These are phyloP conservation scores for Sparus aurata DNA, from an alignment of 2,797 vertebrate genomes.

Conservation along the genomic window DNA sequence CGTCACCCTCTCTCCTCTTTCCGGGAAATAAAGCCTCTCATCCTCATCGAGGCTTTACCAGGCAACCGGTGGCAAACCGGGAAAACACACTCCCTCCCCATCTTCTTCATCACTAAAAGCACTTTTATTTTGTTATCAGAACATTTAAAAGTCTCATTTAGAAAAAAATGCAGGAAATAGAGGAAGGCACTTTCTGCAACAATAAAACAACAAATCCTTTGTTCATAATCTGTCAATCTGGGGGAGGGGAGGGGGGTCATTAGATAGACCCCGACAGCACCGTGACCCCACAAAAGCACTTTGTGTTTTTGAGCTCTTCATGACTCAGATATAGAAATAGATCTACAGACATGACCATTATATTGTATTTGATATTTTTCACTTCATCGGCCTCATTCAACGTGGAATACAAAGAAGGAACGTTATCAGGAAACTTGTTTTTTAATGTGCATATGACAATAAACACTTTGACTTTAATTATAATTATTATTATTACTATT, in stretches of 20 bases:
- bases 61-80: slow-evolving; percentile 47
- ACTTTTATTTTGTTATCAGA: slow-evolving; percentile 16
- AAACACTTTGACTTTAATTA: no score
- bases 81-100: slow-evolving; percentile 36
- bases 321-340: not conserved
- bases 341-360: not conserved
- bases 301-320: not conserved
- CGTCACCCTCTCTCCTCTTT: slow-evolving; percentile 64
- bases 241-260: not conserved
- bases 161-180: not conserved
- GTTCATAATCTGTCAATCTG: not conserved
- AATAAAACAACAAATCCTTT: not conserved
- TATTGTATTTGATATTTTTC: no score
- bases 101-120: not conserved
- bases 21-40: slow-evolving; percentile 69
- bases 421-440: no score
- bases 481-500: no score
- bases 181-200: not conserved
- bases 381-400: no score
- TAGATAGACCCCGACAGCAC: not conserved
- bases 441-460: no score
- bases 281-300: not conserved
- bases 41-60: slow-evolving; percentile 47
- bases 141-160: not conserved
- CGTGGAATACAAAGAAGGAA: no score